Conservation (phyloP, 2,113 vertebrate species). For the Charadrius vociferus region DNA sequence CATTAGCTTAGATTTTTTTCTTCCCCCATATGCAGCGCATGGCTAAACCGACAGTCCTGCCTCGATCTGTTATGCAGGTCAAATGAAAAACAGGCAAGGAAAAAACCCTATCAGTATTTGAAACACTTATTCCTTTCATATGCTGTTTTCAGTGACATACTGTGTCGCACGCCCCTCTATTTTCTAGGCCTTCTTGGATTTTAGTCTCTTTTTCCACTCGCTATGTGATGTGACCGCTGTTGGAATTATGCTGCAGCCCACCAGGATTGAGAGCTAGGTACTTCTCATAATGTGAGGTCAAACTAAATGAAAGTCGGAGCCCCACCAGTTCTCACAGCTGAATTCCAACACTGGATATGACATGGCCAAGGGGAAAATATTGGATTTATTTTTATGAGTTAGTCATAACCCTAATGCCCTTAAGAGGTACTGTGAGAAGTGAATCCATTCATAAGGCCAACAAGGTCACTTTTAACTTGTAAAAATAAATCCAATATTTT, state of each 20-base stretch:
- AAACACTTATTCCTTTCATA: background rate
- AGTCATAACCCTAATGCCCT: conserved; percentile 81
- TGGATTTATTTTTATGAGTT: conserved; percentile 85
- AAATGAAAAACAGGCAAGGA: background rate
- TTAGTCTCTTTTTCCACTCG: background rate
- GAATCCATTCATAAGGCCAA: conserved; percentile 81
- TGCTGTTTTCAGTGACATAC: background rate
- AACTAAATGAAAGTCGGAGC: conserved; percentile 70
- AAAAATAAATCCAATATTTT: conserved; percentile 85
- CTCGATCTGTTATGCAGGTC: background rate
- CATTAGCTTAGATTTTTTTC: background rate
- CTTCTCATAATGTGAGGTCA: conserved; percentile 77
- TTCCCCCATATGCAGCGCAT: background rate
- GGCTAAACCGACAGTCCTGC: background rate
- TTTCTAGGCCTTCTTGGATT: background rate
- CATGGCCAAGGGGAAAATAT: conserved; percentile 82
- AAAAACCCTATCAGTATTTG: background rate
- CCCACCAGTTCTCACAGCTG: conserved; percentile 70
- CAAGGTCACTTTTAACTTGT: conserved; percentile 81
- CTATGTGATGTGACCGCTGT: background rate
- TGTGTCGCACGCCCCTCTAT: background rate
- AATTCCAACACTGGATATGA: conserved; percentile 76
- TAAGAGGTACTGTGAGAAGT: conserved; percentile 73
- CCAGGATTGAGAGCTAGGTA: conserved; percentile 46
- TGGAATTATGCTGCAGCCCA: conserved; percentile 13